A percentile compares a stretch with the other conserved stretches of the same genome.
Evolutionary conservation across 64 coral and sea anemone genomes (phyloP).

Genomic region (Stichodactyla helianthus): DNA sequence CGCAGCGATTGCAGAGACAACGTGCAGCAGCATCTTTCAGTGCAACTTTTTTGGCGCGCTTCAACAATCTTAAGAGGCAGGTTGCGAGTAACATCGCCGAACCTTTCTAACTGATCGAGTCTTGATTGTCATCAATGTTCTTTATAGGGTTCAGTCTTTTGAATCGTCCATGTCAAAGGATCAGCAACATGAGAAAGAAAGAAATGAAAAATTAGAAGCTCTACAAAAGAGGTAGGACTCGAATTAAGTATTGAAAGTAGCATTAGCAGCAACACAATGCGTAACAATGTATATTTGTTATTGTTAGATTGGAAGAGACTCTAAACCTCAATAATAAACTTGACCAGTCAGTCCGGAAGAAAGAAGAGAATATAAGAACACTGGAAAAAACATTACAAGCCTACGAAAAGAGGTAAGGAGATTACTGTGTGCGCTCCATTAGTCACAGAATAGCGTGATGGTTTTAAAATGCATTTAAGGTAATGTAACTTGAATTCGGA

Average conservation of each 20-base stretch:
- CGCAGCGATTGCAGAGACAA: too few species aligned
- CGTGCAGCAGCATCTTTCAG: too few species aligned
- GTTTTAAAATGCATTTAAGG: not conserved
- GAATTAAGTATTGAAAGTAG: not conserved
- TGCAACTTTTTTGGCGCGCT: too few species aligned
- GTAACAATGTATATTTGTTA: not conserved
- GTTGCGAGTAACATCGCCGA: too few species aligned
- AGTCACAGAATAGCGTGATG: not conserved
- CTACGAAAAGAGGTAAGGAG: conserved; percentile 64
- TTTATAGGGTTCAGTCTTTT: not conserved
- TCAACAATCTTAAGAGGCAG: too few species aligned
- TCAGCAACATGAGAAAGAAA: not conserved
- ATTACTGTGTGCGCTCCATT: too few species aligned
- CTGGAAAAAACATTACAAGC: conserved; percentile 72
- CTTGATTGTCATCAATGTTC: not conserved
- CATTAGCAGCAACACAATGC: not conserved
- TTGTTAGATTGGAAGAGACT: conserved; percentile 70
- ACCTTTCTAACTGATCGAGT: not conserved
- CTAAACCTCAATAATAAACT: conserved; percentile 84
- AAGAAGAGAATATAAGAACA: conserved; percentile 82
- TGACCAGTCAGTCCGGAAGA: conserved; percentile 86
- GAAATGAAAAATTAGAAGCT: conserved; percentile 50
- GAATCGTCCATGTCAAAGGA: not conserved
- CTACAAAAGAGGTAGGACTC: conserved; percentile 45
- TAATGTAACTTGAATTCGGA: not conserved